Evolutionary conservation across 2,797 vertebrate genomes (phyloP).

Genomic region (Alcedo atthis): DNA sequence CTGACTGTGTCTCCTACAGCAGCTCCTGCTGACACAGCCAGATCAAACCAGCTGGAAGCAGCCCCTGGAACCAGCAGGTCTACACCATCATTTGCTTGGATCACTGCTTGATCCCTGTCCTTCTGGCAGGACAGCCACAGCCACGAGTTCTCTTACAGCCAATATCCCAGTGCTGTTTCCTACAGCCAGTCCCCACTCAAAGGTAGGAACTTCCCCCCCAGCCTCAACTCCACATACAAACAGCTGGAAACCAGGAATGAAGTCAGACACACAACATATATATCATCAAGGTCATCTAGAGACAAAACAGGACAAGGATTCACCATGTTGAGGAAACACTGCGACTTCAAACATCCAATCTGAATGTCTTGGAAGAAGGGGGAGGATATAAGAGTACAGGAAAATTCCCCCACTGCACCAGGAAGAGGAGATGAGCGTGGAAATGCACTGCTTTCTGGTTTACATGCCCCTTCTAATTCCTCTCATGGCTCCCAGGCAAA

Average conservation of each 20-base stretch:
- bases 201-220: background rate
- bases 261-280: constrained; percentile 38
- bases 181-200: background rate
- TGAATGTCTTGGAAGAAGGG: constrained; percentile 46
- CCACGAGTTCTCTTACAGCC: background rate
- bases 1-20: background rate
- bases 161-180: background rate
- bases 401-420: constrained; percentile 52
- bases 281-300: constrained; percentile 47
- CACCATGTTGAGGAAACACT: constrained; percentile 69
- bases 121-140: background rate
- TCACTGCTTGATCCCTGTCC: constrained; percentile 13
- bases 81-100: background rate
- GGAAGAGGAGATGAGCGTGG: constrained; percentile 42
- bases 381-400: constrained; percentile 18
- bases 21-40: background rate
- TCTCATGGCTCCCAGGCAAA: constrained; percentile 40
- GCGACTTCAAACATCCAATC: constrained; percentile 57
- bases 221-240: constrained; percentile 5
- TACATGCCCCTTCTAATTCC: constrained; percentile 39
- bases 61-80: constrained; percentile 16
- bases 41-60: constrained; percentile 25
- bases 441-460: constrained; percentile 69
- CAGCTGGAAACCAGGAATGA: constrained; percentile 30
- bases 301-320: constrained; percentile 63